phyloP scores from a whole-genome alignment of 2,113 vertebrate species.

The Dipodomys merriami region DNA sequence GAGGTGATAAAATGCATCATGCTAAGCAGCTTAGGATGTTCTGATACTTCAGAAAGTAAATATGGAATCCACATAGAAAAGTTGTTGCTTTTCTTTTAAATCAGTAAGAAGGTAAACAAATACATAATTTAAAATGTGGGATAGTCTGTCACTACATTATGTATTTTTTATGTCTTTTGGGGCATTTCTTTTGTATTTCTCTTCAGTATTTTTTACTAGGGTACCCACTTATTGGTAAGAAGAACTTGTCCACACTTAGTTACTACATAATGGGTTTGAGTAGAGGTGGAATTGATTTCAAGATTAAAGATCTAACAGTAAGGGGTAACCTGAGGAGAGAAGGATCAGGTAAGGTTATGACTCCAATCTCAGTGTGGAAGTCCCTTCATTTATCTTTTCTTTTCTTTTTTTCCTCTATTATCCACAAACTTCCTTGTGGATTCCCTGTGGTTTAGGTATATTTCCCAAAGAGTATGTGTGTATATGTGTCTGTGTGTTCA shows the following conservation, averaged over 20 bases:
- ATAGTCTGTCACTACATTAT: background rate
- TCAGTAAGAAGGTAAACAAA: background rate
- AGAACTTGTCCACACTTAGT: background rate
- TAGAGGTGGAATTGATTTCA: background rate
- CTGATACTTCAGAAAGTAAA: background rate
- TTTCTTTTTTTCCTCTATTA: background rate
- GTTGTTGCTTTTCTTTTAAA: background rate
- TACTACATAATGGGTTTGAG: background rate
- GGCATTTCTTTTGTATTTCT: background rate
- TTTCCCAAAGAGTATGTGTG: background rate
- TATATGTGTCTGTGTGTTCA: too few species aligned
- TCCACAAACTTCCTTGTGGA: background rate
- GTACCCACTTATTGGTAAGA: background rate
- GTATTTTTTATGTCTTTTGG: background rate
- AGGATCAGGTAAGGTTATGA: background rate
- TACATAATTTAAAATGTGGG: background rate
- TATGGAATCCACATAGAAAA: background rate
- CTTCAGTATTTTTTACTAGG: background rate
- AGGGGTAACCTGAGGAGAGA: too few species aligned
- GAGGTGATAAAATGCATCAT: background rate
- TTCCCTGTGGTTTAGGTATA: background rate
- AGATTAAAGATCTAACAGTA: too few species aligned
- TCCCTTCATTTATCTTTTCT: background rate
- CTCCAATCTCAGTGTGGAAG: background rate
- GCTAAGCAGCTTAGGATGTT: background rate